Percentiles rank a stretch among this genome's conserved stretches.
Evolutionary conservation across 2,888 invertebrate genomes (phyloP).

Genomic region (Microchrysa polita): DNA sequence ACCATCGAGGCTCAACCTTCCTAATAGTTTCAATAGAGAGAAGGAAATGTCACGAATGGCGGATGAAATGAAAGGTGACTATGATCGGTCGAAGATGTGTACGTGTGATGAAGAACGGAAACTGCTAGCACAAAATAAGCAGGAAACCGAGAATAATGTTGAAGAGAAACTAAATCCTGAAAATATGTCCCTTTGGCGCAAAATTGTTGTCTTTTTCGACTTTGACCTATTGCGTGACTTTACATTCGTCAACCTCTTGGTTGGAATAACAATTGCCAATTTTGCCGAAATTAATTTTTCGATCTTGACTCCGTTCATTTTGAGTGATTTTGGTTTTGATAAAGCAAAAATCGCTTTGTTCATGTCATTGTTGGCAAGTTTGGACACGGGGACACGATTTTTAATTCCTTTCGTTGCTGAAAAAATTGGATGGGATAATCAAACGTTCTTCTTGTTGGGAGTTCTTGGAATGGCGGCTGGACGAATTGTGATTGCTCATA

Average conservation of each 20-base stretch:
- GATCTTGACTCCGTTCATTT: slow-evolving; percentile 76
- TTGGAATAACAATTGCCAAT: slow-evolving; percentile 76
- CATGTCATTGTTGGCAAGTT: slow-evolving; percentile 74
- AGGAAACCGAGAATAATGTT: slow-evolving; percentile 50
- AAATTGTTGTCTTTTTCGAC: slow-evolving; percentile 73
- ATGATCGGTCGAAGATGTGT: slow-evolving; percentile 52
- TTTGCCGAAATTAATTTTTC: slow-evolving; percentile 80
- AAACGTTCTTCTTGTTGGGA: slow-evolving; percentile 76
- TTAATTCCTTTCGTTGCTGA: slow-evolving; percentile 75
- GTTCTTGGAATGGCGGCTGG: slow-evolving; percentile 74
- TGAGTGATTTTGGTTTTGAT: slow-evolving; percentile 73
- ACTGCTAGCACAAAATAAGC: slow-evolving; percentile 58
- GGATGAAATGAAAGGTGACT: slow-evolving; percentile 53
- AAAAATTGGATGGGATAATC: slow-evolving; percentile 75
- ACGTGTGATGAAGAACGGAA: slow-evolving; percentile 53
- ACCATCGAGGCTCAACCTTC: background rate
- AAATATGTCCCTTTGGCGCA: slow-evolving; percentile 55
- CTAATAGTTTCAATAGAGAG: slow-evolving; percentile 71
- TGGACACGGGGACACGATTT: slow-evolving; percentile 74
- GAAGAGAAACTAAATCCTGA: slow-evolving; percentile 52
- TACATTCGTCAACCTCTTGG: slow-evolving; percentile 75
- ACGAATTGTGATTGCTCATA: slow-evolving; percentile 69
- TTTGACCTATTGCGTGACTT: slow-evolving; percentile 75
- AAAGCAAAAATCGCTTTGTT: slow-evolving; percentile 70
- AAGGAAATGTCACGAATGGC: slow-evolving; percentile 66